phyloP scores from a whole-genome alignment of 2,113 vertebrate genomes.

The Pelmatolapia mariae region DNA sequence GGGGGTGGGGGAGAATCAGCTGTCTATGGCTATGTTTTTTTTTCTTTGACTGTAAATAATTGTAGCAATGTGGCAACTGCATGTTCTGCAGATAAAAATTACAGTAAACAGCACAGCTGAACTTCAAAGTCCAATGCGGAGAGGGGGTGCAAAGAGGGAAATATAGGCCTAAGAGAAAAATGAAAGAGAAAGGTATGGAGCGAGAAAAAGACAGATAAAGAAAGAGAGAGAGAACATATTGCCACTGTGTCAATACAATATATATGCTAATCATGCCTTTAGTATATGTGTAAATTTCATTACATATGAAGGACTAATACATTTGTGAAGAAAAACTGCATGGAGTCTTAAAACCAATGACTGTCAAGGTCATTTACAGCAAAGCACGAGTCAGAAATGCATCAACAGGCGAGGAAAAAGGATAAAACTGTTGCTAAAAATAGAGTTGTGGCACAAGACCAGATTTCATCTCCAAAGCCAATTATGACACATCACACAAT shows the following conservation, averaged over 20 bases:
- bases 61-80: neutral
- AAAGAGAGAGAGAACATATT: slow-evolving; percentile 37
- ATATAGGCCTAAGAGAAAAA: neutral
- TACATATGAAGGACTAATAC: slow-evolving; percentile 44
- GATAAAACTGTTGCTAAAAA: neutral
- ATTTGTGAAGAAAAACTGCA: slow-evolving; percentile 15
- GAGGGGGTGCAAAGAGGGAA: neutral
- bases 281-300: slow-evolving; percentile 60
- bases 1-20: neutral
- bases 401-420: neutral
- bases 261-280: slow-evolving; percentile 69
- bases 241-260: slow-evolving; percentile 65
- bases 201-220: slow-evolving; percentile 12
- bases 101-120: slow-evolving; percentile 15
- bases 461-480: neutral
- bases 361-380: slow-evolving; percentile 49
- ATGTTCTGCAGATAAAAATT: slow-evolving; percentile 39
- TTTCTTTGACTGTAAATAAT: slow-evolving; percentile 39
- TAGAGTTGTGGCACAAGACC: neutral
- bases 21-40: neutral
- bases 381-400: neutral
- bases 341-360: slow-evolving; percentile 7
- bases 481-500: neutral
- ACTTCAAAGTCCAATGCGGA: slow-evolving; percentile 34
- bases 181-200: neutral